Evolutionary conservation across 2,113 vertebrate genomes (phyloP), one percentile per base, ranked within the genome.

Genomic region (Rhabdornis inornatus): DNA sequence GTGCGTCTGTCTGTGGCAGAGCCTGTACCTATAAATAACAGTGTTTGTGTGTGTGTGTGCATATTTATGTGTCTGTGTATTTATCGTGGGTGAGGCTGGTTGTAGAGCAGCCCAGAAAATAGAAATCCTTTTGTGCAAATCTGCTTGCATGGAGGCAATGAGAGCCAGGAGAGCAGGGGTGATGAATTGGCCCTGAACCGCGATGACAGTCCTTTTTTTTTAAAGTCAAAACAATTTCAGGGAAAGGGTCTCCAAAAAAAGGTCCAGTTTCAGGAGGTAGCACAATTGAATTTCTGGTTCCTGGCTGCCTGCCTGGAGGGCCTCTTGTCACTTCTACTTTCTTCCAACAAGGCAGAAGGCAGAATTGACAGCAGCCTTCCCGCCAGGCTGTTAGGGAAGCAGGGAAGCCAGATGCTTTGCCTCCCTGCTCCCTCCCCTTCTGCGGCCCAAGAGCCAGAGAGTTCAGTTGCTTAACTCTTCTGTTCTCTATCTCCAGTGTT

Each of bases 271-370:
- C 30, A 66, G 91, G 87, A 95, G 91, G 92, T 56, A 88, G 65
- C 91, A 91, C 92, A 71, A 76, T 89, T 92, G 91, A 89, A 95
- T 97, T 96, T 81, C 91, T 95, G 89, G 87, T 94, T 97, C 31
- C 94, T 96, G 96, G 96, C 95, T 95, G 95, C 74, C 84, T 92
- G 95, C 96, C 94, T 95, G 83, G 81, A 95, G 91, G 95, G 94
- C 91, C 92, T 91, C 92, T 96, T 96, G 96, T 97, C 96, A 96
- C 95, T 95, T 97, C 60, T 87, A 1, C 94, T 97, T 96, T 94
- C 92, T 96, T 95, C 96, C 96, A 95, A 93, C 92, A 84, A 97
- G 94, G 95, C 95, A 97, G 96, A 97, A 97, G 96, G 95, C 30
- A 0, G 93, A 94, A 76, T 78, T 96, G 96, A 97, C 95, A 97